Base-by-base conservation (phyloP, 2,888 invertebrate genomes). In the Pristionchus fissidentatus region DNA sequence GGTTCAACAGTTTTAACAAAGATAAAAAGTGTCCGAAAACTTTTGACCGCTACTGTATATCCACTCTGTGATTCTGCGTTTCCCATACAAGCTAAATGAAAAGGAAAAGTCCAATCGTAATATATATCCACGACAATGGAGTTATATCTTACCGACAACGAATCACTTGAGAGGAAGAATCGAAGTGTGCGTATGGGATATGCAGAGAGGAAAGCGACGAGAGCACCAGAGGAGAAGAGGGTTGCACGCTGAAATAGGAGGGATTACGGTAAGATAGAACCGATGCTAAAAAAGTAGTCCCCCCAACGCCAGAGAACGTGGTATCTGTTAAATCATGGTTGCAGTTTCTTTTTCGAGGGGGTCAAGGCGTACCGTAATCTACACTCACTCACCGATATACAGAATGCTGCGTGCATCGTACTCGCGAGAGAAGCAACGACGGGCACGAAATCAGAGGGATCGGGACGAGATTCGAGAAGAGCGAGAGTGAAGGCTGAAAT, bases 121-220 rank as follows among this genome's bases (percentile, higher is more conserved):
- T n/a, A n/a, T n/a, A n/a, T n/a, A n/a, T n/a, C n/a, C n/a, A n/a
- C n/a, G n/a, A n/a, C n/a, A n/a, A n/a, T n/a, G n/a, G n/a, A n/a
- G n/a, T n/a, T n/a, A n/a, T n/a, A n/a, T n/a, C 77, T 77, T 19
- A 79, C 79, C 22, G 79, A 55, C 1, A 79, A 57, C 3, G 79
- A 79, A 57, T 79, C 86, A 13, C 57, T 55, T 1, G 81, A 52
- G 41, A 87, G 62, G 81, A 88, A 85, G 80, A 85, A 85, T 41
- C 85, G 62, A 62, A 87, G 84, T 7, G 85, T 84, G 52, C 86
- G 85, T 13, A 49, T 38, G 5, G 89, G 88, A 52, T 62, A 84
- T n/a, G 81, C 80, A 62, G 84, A 79, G 32, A 87, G 60, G 22
- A 88, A 75, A n/a, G 29, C 46, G 66, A 86, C 84, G 41, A 85